A percentile compares a stretch with the other conserved stretches of the same genome.
Evolutionary conservation across 2,113 vertebrate genomes (phyloP).

Genomic region (Budorcas taxicolor): DNA sequence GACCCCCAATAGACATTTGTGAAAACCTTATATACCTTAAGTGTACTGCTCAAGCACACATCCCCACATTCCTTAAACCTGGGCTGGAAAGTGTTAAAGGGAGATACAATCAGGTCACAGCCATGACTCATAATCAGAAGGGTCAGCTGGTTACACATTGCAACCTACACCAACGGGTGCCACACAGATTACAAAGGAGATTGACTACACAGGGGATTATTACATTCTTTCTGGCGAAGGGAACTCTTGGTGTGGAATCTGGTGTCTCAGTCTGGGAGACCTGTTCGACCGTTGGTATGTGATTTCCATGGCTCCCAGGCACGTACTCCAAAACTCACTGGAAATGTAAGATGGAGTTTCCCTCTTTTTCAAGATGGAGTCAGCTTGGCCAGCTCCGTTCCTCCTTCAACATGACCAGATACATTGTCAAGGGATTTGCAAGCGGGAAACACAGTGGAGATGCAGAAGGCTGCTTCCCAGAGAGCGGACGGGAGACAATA

Average conservation of each 20-base stretch:
- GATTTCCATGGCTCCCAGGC: background rate
- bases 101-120: background rate
- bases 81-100: background rate
- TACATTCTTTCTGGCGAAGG: background rate
- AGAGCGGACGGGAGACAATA: background rate
- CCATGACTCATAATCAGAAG: background rate
- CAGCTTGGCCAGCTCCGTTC: background rate
- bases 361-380: background rate
- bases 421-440: background rate
- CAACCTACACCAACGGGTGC: background rate
- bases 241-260: background rate
- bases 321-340: background rate
- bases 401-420: fast-evolving
- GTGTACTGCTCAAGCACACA: background rate
- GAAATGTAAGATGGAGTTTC: background rate
- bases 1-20: fast-evolving
- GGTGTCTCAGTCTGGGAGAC: background rate
- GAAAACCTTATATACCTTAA: background rate
- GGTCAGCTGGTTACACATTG: background rate
- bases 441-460: background rate
- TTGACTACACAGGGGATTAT: background rate
- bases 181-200: background rate
- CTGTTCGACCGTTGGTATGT: fast-evolving
- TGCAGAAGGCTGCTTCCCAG: background rate
- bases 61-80: background rate